These are phyloP conservation scores for Enteromius trimaculatus DNA, from an alignment of 2,797 vertebrate genomes.

Conservation along the genomic window DNA sequence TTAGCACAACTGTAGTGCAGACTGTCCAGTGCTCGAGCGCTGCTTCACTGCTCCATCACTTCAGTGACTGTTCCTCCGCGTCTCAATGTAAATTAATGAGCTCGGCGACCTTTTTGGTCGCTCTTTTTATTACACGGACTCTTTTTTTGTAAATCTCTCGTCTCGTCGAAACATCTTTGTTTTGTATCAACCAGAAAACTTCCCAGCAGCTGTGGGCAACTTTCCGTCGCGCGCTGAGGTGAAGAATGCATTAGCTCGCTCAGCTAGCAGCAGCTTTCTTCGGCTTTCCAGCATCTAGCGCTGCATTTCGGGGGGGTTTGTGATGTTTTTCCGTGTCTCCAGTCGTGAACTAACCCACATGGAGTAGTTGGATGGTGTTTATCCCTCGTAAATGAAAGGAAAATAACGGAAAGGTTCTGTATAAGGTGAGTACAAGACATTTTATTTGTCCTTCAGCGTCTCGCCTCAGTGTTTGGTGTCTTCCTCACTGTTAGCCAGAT, in stretches of 20 bases:
- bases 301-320: constrained; percentile 2
- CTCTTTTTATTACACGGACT: not conserved
- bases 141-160: not conserved
- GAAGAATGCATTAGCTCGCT: constrained; percentile 64
- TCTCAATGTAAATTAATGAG: constrained; percentile 31
- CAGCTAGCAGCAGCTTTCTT: constrained; percentile 55
- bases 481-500: constrained; percentile 49
- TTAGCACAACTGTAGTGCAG: constrained; percentile 37
- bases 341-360: constrained; percentile 34
- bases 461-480: constrained; percentile 17
- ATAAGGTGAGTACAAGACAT: constrained; percentile 57
- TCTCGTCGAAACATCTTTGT: constrained; percentile 33
- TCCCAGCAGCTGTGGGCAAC: constrained; percentile 57
- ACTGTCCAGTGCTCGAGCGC: constrained; percentile 1
- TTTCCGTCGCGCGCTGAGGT: constrained; percentile 60
- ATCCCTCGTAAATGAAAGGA: constrained; percentile 42
- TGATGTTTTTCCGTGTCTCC: constrained; percentile 33
- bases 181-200: constrained; percentile 28
- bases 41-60: constrained; percentile 31
- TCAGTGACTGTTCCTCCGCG: not conserved
- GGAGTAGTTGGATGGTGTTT: constrained; percentile 37
- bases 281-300: constrained; percentile 16
- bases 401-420: constrained; percentile 12
- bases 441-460: constrained; percentile 45
- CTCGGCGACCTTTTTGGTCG: constrained; percentile 31